A percentile compares a stretch with the other conserved stretches of the same genome.
phyloP scores from a whole-genome alignment of 2,113 vertebrate genomes.

The Pavo muticus region DNA sequence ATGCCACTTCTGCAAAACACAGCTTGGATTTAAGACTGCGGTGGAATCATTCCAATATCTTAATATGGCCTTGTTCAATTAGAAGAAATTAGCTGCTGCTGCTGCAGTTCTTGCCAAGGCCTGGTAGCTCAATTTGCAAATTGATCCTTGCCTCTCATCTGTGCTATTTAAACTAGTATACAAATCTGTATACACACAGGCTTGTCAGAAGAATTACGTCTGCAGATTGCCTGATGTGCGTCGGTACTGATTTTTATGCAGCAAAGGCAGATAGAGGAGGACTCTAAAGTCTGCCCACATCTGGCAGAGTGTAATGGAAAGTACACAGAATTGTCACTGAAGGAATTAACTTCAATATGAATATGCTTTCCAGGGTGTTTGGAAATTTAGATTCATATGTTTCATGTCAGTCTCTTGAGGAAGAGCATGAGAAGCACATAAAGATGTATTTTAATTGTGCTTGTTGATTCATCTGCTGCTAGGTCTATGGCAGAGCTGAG shows the following conservation, averaged over 20 bases:
- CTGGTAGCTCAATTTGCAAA: constrained; percentile 65
- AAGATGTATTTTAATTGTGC: background rate
- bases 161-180: constrained; percentile 21
- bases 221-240: background rate
- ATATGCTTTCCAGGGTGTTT: background rate
- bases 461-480: background rate
- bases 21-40: constrained; percentile 50
- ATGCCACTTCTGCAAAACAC: constrained; percentile 68
- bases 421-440: background rate
- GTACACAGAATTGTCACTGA: background rate
- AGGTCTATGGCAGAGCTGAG: background rate
- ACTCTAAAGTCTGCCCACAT: background rate
- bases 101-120: constrained; percentile 57
- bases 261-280: background rate
- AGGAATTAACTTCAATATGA: background rate
- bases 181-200: constrained; percentile 29
- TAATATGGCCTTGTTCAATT: constrained; percentile 68
- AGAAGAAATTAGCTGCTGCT: constrained; percentile 70
- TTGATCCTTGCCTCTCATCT: constrained; percentile 51
- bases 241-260: background rate
- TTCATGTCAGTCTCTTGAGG: background rate
- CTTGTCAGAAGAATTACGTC: constrained; percentile 11
- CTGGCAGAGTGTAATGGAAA: background rate
- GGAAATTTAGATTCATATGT: background rate
- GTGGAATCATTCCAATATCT: constrained; percentile 63